phyloP scores from a whole-genome alignment of 2,797 vertebrate genomes.

The Karalla daura region DNA sequence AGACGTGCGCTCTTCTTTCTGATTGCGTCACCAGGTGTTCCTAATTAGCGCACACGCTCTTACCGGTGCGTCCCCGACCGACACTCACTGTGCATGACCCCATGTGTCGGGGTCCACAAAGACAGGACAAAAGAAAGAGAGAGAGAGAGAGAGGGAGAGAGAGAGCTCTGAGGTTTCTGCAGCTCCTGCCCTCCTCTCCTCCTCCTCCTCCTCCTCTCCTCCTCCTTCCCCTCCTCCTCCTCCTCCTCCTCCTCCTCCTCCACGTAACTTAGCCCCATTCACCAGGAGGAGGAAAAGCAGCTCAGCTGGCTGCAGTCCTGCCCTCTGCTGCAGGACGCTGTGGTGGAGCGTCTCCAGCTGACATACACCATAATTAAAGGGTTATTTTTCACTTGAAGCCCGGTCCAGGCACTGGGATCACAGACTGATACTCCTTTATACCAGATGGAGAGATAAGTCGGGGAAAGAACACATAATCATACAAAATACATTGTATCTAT shows the following conservation, averaged over 20 bases:
- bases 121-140: conserved; percentile 55
- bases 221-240: conserved; percentile 32
- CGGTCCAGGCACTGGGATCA: no score
- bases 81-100: conserved; percentile 64
- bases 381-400: no score
- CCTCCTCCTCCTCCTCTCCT: conserved; percentile 40
- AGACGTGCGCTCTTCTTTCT: conserved; percentile 57
- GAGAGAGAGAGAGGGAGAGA: conserved; percentile 57
- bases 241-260: conserved; percentile 48
- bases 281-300: conserved; percentile 70
- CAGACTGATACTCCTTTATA: no score
- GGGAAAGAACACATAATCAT: no score
- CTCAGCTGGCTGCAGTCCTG: conserved; percentile 61
- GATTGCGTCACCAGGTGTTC: conserved; percentile 80
- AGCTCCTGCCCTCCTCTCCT: conserved; percentile 44
- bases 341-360: no score
- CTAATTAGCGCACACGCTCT: conserved; percentile 73
- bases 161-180: conserved; percentile 33
- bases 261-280: conserved; percentile 68
- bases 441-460: no score
- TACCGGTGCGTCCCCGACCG: conserved; percentile 47
- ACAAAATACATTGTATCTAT: no score
- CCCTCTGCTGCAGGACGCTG: conserved; percentile 21
- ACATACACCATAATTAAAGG: no score
- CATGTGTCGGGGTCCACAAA: conserved; percentile 65